Evolutionary conservation across 2,888 invertebrate genomes (phyloP).

Genomic region (Hypolimnas misippus): DNA sequence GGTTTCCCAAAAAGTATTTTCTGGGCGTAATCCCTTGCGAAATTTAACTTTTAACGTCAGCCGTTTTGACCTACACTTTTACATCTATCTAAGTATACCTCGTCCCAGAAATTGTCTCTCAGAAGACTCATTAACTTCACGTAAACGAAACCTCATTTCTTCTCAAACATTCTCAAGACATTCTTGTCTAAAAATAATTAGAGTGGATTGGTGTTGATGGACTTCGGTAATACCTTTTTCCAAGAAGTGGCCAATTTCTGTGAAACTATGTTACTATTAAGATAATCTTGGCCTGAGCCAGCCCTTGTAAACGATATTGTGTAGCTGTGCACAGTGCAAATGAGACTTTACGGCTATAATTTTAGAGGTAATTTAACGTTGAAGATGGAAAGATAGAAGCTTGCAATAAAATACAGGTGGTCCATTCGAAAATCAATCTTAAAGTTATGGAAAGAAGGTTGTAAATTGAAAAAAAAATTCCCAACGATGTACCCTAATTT

Average conservation of each 20-base stretch:
- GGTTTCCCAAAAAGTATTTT: background rate
- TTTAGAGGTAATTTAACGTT: slow-evolving; percentile 17
- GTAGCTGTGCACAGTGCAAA: slow-evolving; percentile 7
- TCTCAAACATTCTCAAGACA: background rate
- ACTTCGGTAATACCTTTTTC: slow-evolving; percentile 20
- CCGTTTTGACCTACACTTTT: slow-evolving; percentile 7
- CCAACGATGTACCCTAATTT: slow-evolving; percentile 22
- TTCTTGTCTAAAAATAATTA: background rate
- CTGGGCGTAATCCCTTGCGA: background rate
- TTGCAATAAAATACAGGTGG: slow-evolving; percentile 13
- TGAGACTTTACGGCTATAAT: slow-evolving; percentile 6
- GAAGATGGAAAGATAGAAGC: background rate
- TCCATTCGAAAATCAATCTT: slow-evolving; percentile 12
- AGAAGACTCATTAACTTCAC: slow-evolving; percentile 6
- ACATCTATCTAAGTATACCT: background rate
- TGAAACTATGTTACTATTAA: slow-evolving; percentile 31
- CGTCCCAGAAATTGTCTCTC: background rate
- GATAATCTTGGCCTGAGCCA: slow-evolving; percentile 27
- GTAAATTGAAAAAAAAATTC: background rate
- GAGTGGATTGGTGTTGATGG: slow-evolving; percentile 17
- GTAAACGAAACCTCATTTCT: background rate
- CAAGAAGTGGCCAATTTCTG: slow-evolving; percentile 26
- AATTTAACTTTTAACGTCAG: slow-evolving; percentile 3
- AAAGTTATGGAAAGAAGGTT: slow-evolving; percentile 6
- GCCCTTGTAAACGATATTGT: slow-evolving; percentile 20